Base-by-base conservation (phyloP, 2,888 invertebrate species). In the Caprella mutica region DNA sequence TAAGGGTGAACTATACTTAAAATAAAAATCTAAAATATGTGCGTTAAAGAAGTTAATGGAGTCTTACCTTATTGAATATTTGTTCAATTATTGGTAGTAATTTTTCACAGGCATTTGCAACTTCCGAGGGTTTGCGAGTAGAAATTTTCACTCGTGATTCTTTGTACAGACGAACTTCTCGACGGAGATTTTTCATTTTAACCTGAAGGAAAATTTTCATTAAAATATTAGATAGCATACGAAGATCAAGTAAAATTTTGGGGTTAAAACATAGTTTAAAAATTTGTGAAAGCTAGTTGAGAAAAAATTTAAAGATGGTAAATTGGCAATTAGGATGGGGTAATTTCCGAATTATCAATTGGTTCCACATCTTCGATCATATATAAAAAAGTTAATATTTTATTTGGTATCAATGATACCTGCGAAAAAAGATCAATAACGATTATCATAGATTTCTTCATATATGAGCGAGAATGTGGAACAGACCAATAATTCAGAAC, bases 81-180 rank as follows among this genome's bases (percentile, higher is more conserved):
- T 63, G 56, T 29, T 63, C 63, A 23, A 63, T 63, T 29, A 56
- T 54, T n/a, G 63, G 59, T 9, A 63, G 40, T 1, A 63, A 43
- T 27, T 63, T 63, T 48, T 63, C 63, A 52, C 63, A 63, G 14
- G 63, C 63, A 14, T 59, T 63, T 26, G 63, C 63, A 12, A 63
- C 63, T 42, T 59, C 63, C 2, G 63, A 63, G 23, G 63, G 56
- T 35, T 59, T 63, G 12, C 59, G 56, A 14, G 56, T 46, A 39
- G 29, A 59, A 29, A 38, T 43, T 5, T 57, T 55, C 2, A 59
- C 59, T 3, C 51, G 40, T 2, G 56, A 57, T 42, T 59, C 63
- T 43, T 63, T 63, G 54, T 59, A 63, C 17, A 63, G 38, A 14
- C 63, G 42, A n/a, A 63, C 63, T 39, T 63, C 63, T 14, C 62